Evolutionary conservation across 1,140 invertebrate species (phyloP), one percentile per base, ranked within the genome.

Genomic region (Potamilus streckersoni): DNA sequence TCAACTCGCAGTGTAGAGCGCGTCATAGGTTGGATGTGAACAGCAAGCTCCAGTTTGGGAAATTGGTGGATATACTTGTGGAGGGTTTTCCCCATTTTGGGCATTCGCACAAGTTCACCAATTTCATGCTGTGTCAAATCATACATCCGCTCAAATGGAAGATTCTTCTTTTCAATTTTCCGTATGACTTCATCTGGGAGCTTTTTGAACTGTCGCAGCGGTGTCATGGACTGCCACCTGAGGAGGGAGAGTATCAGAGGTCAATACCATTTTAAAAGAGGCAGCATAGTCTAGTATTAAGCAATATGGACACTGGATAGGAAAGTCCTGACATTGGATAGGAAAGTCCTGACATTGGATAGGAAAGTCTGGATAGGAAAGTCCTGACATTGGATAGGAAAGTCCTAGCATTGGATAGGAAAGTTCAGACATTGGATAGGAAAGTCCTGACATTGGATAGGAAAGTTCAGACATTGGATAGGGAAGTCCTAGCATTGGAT

Each of bases 61-160:
- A 99, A 98, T 89, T 98, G 97, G 90, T 98, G 97, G 20, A 99
- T 95, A 88, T 98, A 98, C 87, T 98, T 98, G 89, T 99, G 97
- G 75, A 99, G 95, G 27, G 95, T 97, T 90, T 99, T 99, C 14
- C 98, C 98, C 38, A 99, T 91, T 90, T 99, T 99, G 0, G 98
- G 97, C 58, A 97, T 95, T 16, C 97, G 92, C 17, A 99, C 95
- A 63, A 99, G 89, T 91, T 99, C 98, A 3, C 97, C 98, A 69
- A 99, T 97, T 91, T 99, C 98, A 89, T 97, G 97, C 0, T 97
- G 96, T 58, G 96, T 96, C 17, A 99, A 90, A 91, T 99, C 98
- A 86, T 98, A 99, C 1, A 99, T 91, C 65, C 97, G 86, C 77
- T 92, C 91, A 83, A 91, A 92, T 16, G 90, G 85, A 64, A 91